Evolutionary conservation across 2,888 invertebrate species (phyloP).

Genomic region (Zygothrica quintamaculata): DNA sequence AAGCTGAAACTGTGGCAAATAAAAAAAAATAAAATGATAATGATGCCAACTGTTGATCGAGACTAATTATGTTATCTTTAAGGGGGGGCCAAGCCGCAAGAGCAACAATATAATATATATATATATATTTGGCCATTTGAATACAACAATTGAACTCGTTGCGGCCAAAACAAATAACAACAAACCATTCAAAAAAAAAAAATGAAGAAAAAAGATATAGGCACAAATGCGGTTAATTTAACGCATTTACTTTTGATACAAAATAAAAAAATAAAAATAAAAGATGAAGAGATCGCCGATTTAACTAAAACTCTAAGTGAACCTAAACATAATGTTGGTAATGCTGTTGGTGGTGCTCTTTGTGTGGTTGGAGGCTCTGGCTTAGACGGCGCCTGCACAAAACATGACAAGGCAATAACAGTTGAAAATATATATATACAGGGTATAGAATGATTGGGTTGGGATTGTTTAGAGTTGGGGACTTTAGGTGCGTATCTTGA

Average conservation of each 20-base stretch:
- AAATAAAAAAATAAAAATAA: constrained; percentile 29
- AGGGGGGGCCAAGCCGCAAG: constrained; percentile 12
- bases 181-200: constrained; percentile 20
- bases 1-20: neutral
- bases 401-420: constrained; percentile 61
- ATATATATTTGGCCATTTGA: constrained; percentile 23
- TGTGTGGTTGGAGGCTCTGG: constrained; percentile 9
- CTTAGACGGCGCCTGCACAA: constrained; percentile 54
- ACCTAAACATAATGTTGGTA: constrained; percentile 16
- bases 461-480: neutral
- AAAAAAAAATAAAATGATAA: too few species aligned
- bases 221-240: constrained; percentile 79
- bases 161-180: constrained; percentile 30
- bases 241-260: constrained; percentile 70
- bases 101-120: too few species aligned
- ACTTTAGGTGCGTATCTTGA: constrained; percentile 22
- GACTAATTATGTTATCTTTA: constrained; percentile 45
- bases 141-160: constrained; percentile 53
- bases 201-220: constrained; percentile 26
- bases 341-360: constrained; percentile 25
- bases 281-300: constrained; percentile 38
- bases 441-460: too few species aligned
- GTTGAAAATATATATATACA: neutral
- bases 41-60: constrained; percentile 41
- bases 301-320: constrained; percentile 6